Evolutionary conservation across 1,140 invertebrate genomes (phyloP), one percentile per base, ranked within the genome.

Genomic region (Penaeus chinensis): DNA sequence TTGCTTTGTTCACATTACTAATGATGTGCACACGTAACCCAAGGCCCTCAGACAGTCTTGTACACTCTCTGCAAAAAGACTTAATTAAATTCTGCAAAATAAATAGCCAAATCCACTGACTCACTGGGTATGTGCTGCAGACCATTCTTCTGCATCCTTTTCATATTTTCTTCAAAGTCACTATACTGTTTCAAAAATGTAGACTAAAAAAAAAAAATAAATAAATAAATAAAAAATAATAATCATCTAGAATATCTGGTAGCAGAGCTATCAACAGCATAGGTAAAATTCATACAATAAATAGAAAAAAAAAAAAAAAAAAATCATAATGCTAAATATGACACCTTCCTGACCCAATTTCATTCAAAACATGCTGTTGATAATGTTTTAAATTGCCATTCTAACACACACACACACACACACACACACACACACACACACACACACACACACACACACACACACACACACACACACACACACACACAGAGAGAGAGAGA

Each of bases 11-110:
- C 19, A 95, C 93, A 93, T 97, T 97, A 90, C 94, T 95, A 83
- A 97, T 96, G 84, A 96, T 94, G 91, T 96, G 94, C 71, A 95
- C 93, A 89, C 94, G 93, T 61, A 98, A 93, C 61, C 95, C 94
- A 60, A 94, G 94, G 27, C 95, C 94, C 65, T 96, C 95, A 20
- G 95, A 95, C 11, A 99, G 91, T 89, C 95, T 93, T 0, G 95
- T 89, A 90, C 96, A 97, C 92, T 98, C 97, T 76, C 96, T 93
- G 90, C 95, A 95, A 71, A 84, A 54, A 54, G 5, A 54, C 1
- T 54, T 54, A 11, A 54, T 54, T 13, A 54, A 16, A 54, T 54
- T 54, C 10, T 13, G 54, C 37, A 42, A 32, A 13, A 4, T 47
- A 0, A 47, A 1, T 47, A 47, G 7, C 47, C 11, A 32, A 42